Evolutionary conservation across 2,888 invertebrate species (phyloP).

Genomic region (Apeira syringaria): DNA sequence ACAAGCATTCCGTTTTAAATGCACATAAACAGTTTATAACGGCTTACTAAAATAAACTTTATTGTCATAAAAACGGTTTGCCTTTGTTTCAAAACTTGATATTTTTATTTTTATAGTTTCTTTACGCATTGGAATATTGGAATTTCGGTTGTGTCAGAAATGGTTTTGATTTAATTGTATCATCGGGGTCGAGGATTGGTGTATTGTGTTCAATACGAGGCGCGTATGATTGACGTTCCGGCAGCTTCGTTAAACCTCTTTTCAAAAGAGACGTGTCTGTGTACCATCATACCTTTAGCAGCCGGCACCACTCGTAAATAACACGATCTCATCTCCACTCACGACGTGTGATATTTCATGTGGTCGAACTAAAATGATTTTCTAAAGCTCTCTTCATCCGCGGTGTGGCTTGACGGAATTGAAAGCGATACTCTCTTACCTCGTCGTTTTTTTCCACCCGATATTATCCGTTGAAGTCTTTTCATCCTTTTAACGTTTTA

Average conservation of each 20-base stretch:
- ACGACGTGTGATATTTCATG: slow-evolving; percentile 61
- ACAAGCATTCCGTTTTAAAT: slow-evolving; percentile 33
- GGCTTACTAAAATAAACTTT: slow-evolving; percentile 33
- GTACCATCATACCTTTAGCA: slow-evolving; percentile 28
- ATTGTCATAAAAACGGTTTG: slow-evolving; percentile 20
- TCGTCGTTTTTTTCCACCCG: slow-evolving; percentile 29
- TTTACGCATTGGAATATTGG: slow-evolving; percentile 19
- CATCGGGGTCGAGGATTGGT: slow-evolving; percentile 13
- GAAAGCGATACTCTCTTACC: slow-evolving; percentile 29
- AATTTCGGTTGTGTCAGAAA: slow-evolving; percentile 16
- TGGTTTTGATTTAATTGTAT: slow-evolving; percentile 19
- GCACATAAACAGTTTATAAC: slow-evolving; percentile 40
- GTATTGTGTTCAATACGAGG: slow-evolving; percentile 44
- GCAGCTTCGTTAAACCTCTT: slow-evolving; percentile 62
- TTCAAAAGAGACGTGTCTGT: slow-evolving; percentile 52
- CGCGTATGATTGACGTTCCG: slow-evolving; percentile 62
- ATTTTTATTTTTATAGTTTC: slow-evolving; percentile 20
- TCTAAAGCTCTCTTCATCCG: slow-evolving; percentile 36
- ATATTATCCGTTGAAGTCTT: slow-evolving; percentile 31
- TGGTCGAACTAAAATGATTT: slow-evolving; percentile 43
- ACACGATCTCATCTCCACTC: slow-evolving; percentile 55
- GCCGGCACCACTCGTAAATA: slow-evolving; percentile 40
- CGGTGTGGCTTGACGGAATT: slow-evolving; percentile 29
- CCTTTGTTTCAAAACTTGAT: slow-evolving; percentile 21
- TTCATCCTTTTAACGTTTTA: slow-evolving; percentile 32